Base-by-base conservation (phyloP, 2,888 invertebrate genomes). In the Oscheius onirici region DNA sequence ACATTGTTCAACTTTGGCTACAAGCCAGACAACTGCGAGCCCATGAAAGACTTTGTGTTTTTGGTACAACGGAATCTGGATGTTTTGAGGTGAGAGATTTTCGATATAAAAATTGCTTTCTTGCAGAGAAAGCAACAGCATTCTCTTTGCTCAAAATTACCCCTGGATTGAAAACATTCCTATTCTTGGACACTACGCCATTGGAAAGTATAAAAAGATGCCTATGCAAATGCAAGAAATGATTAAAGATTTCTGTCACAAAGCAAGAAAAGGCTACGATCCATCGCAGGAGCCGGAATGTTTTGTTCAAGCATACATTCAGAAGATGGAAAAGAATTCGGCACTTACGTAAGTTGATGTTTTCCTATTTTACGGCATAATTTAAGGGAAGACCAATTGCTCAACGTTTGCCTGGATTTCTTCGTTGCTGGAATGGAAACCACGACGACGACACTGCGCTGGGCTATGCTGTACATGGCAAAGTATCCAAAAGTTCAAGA, bases 381-480 rank as follows among this genome's bases (percentile, higher is more conserved):
- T 40, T 57, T 43, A 49, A 70, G 70, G 13, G 51, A 68, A 24
- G 55, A 60, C 11, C 51, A 72, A 17, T 1, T 60, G 1, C 10
- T 41, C 1, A 60, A 60, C n/a, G 60, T 68, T 2, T 55, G 55
- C 5, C 43, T 75, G 8, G 82, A 82, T 51, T 77, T 82, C 71
- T 82, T 78, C 73, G 15, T 82, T n/a, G 82, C 81, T 17, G 82
- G 82, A 17, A 81, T 81, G 80, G 82, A 82, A 46, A 81, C 82
- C 10, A 79, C 82, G n/a, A 74, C 81, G 6, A 80, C 73, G 1
- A 72, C 80, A 0, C 65, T 82, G 1, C 58, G 77, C 24, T 81
- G 81, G 82, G 67, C 74, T 11, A 11, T 82, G 8, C 74, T 76
- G 0, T 77, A 75, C 41, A 58, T 80, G 72, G 69, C 77, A 46